Conservation (phyloP, 2,797 vertebrate genomes). For the Phoxinus dragarum region DNA sequence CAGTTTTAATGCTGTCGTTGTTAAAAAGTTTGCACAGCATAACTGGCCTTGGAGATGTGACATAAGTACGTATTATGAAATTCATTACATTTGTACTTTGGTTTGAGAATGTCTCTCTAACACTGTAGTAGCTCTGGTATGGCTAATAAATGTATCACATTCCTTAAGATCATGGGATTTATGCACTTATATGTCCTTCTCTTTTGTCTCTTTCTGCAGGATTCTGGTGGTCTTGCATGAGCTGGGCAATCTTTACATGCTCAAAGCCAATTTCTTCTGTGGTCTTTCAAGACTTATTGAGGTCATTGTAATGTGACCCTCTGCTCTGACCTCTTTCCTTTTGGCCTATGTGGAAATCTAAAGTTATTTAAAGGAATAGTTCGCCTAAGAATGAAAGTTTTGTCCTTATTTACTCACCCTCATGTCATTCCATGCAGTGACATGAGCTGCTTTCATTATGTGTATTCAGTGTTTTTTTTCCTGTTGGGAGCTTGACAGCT, state of each 20-base stretch:
- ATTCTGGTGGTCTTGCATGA: neutral
- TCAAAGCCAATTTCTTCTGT: neutral
- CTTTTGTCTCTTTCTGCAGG: neutral
- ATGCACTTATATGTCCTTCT: neutral
- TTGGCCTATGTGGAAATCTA: neutral
- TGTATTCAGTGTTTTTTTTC: neutral
- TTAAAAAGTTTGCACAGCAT: neutral
- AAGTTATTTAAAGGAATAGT: constrained; percentile 7
- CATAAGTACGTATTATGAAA: neutral
- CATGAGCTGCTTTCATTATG: neutral
- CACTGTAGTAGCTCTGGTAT: neutral
- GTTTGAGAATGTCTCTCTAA: neutral
- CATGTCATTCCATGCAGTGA: neutral
- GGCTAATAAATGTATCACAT: neutral
- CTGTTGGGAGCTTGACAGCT: neutral
- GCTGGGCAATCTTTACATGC: neutral
- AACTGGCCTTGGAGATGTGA: neutral
- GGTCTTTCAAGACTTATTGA: constrained; percentile 15
- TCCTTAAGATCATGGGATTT: neutral
- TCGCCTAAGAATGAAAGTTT: neutral
- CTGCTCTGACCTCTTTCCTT: neutral
- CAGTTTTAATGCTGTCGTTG: neutral
- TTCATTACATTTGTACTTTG: neutral
- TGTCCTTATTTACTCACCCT: neutral
- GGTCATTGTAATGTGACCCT: neutral